Percentiles rank a stretch among this genome's conserved stretches.
These are phyloP conservation scores for Acanthosepion esculentum DNA, from an alignment of 2,888 invertebrate genomes.

Conservation along the genomic window DNA sequence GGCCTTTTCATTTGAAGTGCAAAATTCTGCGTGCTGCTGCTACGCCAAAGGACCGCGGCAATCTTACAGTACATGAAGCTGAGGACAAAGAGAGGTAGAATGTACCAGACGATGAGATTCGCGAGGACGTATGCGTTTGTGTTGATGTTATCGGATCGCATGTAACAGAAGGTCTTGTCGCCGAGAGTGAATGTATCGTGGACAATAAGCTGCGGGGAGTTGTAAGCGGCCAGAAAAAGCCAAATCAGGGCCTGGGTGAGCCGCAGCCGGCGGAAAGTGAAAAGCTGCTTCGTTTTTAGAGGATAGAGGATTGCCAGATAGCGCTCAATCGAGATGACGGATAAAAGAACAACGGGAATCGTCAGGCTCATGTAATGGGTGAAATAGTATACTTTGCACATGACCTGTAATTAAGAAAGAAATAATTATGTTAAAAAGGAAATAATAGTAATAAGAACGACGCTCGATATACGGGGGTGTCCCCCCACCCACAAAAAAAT, in stretches of 20 bases:
- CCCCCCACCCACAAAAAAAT: too few species aligned
- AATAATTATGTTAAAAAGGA: too few species aligned
- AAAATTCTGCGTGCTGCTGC: constrained; percentile 57
- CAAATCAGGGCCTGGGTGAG: constrained; percentile 87
- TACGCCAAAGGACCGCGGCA: constrained; percentile 87
- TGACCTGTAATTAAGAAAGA: constrained; percentile 58
- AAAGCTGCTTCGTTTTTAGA: constrained; percentile 88
- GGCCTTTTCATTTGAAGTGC: not conserved
- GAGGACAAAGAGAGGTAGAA: constrained; percentile 86
- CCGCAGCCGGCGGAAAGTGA: constrained; percentile 83
- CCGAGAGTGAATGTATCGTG: constrained; percentile 82
- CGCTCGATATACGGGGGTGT: too few species aligned
- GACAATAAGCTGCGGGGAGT: constrained; percentile 88
- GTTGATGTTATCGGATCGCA: constrained; percentile 50
- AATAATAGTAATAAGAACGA: too few species aligned
- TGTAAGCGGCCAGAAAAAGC: constrained; percentile 87
- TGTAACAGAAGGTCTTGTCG: constrained; percentile 50
- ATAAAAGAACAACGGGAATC: constrained; percentile 90
- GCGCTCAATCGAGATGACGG: constrained; percentile 78
- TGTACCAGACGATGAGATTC: constrained; percentile 88
- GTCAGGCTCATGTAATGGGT: constrained; percentile 91
- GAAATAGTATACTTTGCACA: constrained; percentile 94
- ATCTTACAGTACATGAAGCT: constrained; percentile 86
- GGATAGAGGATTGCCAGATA: constrained; percentile 79
- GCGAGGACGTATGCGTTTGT: constrained; percentile 82